Evolutionary conservation across 2,113 vertebrate genomes (phyloP), one percentile per base, ranked within the genome.

Genomic region (Sinosuthora webbiana): DNA sequence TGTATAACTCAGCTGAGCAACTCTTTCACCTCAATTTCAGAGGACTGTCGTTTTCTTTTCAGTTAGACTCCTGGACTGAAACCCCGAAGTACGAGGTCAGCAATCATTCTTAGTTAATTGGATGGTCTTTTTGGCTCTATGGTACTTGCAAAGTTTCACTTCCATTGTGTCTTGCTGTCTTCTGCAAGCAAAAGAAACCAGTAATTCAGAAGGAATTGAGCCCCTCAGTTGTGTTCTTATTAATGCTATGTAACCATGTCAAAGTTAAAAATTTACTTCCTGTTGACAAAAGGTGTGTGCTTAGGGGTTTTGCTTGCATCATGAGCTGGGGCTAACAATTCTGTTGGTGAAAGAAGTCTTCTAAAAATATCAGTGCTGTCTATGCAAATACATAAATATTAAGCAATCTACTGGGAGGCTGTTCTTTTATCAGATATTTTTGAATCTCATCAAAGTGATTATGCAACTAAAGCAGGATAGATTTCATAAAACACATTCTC

Each of bases 1-100:
- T 99, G 95, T 99, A 99, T 98, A 99, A 99, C 97, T 99, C 99
- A 33, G 99, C 99, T 73, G 99, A 99, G 96, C 99, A 99, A 94
- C 98, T 99, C 95, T 99, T 99, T 98, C 99, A 99, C 97, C 99
- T 99, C 98, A 99, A 99, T 98, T 99, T 99, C 96, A 98, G 99
- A 97, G 99, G 99, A 95, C 97, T 99, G 75, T 99, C 99, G 5
- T 99, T 99, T 98, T 99, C 99, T 94, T 99, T 99, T 96, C 99
- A 99, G 95, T 98, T 99, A 97, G 99, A 99, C 97, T 99, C 99
- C 5, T 99, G 99, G 99, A 99, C 98, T n/a, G 99, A 99, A 98
- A 99, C 99, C 92, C 99, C 99, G 0, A 99, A 99, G 94, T 99
- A 99, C 21, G 99, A 99, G 99, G 99, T 99, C 89, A 98, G 98